Evolutionary conservation across 2,888 invertebrate species (phyloP), one percentile per base, ranked within the genome.

Genomic region (Conus canariensis): DNA sequence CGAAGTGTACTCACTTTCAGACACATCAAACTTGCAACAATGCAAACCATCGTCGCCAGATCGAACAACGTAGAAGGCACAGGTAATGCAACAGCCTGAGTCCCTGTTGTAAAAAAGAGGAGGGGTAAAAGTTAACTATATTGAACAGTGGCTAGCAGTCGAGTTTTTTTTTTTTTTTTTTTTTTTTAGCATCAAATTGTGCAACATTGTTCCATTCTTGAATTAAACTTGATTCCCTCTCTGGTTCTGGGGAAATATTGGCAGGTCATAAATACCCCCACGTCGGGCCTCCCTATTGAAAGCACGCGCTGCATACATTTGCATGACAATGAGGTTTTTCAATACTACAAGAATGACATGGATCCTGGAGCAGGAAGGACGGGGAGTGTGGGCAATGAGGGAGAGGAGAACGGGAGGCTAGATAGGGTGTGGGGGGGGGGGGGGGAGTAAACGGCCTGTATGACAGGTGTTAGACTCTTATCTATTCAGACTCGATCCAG

Each of bases 211-310:
- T 83, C 83, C 83, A 83, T 83, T 83, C 58, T 59, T 83, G 45
- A 83, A 83, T 83, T 83, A 83, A 83, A 83, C 83, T 83, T 83
- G 58, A 83, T 83, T 83, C 83, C 59, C 59, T 56, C 83, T 59
- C 83, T 45, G 58, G 22, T 83, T 58, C 45, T 25, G 74, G 64
- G 83, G 58, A 58, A 83, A 83, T 59, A 83, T 59, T 83, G 83
- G 83, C 83, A 83, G 83, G 83, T 83, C 83, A 10, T 83, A 59
- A 83, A 83, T 83, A 59, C 83, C 58, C 83, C 56, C 56, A 16
- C 14, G 58, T 58, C 83, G 83, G 83, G 56, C 82, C 83, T 58
- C n/a, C 16, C 83, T 83, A 83, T 83, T 83, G 83, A 83, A 14
- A 45, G 83, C 74, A 22, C 74, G 74, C 59, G 83, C 83, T 83